Base-by-base conservation (phyloP, 2,797 vertebrate species). In the Hipposideros larvatus region DNA sequence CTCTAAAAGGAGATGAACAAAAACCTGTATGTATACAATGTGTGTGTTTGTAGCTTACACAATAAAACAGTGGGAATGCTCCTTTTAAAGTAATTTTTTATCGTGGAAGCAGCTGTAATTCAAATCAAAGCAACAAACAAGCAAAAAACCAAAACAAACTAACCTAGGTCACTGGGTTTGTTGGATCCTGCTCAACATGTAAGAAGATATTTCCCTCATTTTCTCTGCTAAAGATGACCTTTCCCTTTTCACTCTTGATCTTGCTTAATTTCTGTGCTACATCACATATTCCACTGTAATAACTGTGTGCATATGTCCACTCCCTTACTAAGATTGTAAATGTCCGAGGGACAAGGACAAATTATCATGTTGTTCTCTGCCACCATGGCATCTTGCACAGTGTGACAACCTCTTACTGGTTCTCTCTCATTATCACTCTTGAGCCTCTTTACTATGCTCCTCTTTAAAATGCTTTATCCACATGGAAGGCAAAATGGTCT, bases 51-150 rank as follows among this genome's bases (percentile, higher is more conserved):
- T 43, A 87, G 57, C 41, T 85, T 75, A 9, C 28, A 75, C 2
- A 77, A 37, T 22, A 92, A 79, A 91, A 51, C 53, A 84, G 74
- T 48, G 63, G 34, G 59, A 87, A 88, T 61, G 13, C 68, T 78
- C 34, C 26, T 90, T 90, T 73, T 68, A 66, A 66, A 96, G 53
- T 26, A 46, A 71, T 75, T 43, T 95, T 79, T 91, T 84, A 75
- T 61, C n/a, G 82, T 92, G 63, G 43, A 92, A 86, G 43, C 34
- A 14, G n/a, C 71, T 84, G 71, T 48, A 65, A 86, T 22, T 95
- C 57, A 94, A 84, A 94, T 28, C 13, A 84, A 91, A 91, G 96
- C 26, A 77, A 73, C 43, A 90, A 53, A 71, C 31, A 89, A 48
- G 19, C 11, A 13, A n/a, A 31, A 91, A 91, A 70, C 14, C 7